Evolutionary conservation across 1,140 invertebrate genomes (phyloP).

Genomic region (Camponotus pennsylvanicus): DNA sequence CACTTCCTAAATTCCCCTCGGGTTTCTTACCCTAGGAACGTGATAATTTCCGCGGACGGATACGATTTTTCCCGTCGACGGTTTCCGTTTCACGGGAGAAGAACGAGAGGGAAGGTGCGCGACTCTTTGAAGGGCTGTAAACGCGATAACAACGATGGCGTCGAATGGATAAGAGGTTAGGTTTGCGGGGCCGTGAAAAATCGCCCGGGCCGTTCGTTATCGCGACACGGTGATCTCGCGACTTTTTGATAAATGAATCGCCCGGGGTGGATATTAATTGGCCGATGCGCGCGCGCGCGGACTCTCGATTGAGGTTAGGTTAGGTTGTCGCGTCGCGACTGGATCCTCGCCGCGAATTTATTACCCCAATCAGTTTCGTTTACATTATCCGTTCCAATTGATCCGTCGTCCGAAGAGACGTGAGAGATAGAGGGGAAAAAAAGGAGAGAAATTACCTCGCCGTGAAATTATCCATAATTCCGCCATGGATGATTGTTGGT

Average conservation of each 20-base stretch:
- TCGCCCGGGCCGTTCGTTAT: constrained; percentile 50
- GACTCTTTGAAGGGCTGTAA: constrained; percentile 43
- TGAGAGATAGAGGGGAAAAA: background rate
- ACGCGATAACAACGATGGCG: constrained; percentile 49
- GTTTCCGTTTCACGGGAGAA: no score
- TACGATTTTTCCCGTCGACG: constrained; percentile 42
- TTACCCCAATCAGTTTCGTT: constrained; percentile 62
- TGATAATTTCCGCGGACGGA: no score
- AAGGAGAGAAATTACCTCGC: background rate
- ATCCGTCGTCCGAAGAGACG: background rate
- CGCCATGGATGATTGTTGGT: no score
- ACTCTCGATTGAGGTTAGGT: background rate
- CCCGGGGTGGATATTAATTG: constrained; percentile 54
- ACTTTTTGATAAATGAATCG: constrained; percentile 64
- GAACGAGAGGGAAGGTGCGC: background rate
- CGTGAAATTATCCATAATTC: constrained; percentile 37
- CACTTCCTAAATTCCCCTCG: background rate
- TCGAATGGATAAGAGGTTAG: constrained; percentile 30
- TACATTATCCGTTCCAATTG: constrained; percentile 56
- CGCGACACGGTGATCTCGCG: constrained; percentile 56
- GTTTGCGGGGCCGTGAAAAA: constrained; percentile 49
- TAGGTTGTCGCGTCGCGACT: background rate
- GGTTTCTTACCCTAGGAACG: background rate
- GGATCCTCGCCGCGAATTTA: constrained; percentile 47
- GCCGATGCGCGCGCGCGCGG: constrained; percentile 51